A percentile compares a stretch with the other conserved stretches of the same genome.
These are phyloP conservation scores for Xylota sylvarum DNA, from an alignment of 2,888 invertebrate genomes.

Conservation along the genomic window DNA sequence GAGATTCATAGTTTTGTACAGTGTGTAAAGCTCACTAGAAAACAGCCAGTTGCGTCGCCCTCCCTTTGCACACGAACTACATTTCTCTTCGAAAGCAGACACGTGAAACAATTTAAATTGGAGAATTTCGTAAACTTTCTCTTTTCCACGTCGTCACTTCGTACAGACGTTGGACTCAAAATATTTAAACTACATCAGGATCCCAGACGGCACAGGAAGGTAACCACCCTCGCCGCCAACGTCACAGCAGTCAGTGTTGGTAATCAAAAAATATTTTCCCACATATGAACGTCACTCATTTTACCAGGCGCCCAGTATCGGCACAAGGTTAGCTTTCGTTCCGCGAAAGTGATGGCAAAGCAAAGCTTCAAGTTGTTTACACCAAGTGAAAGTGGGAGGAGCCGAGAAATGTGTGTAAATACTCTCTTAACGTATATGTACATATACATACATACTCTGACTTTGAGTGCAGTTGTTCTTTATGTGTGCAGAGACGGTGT, in stretches of 20 bases:
- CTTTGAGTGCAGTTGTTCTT: conserved; percentile 20
- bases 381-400: not conserved
- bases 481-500: not conserved
- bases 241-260: not conserved
- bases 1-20: conserved; percentile 70
- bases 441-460: not conserved
- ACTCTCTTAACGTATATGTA: not conserved
- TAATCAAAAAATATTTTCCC: conserved; percentile 32
- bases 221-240: conserved; percentile 1
- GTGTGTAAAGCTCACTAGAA: conserved; percentile 51
- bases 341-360: not conserved
- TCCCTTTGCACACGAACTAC: not conserved
- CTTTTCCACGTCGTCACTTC: conserved; percentile 18
- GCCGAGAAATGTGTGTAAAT: not conserved
- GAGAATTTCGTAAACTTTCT: conserved; percentile 36
- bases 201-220: conserved; percentile 5
- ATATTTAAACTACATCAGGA: conserved; percentile 44
- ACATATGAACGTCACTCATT: conserved; percentile 65
- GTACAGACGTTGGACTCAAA: conserved; percentile 18
- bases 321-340: not conserved
- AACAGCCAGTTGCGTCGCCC: not conserved
- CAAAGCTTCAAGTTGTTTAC: not conserved
- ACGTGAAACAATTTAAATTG: conserved; percentile 12
- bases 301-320: conserved; percentile 27
- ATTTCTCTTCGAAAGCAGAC: conserved; percentile 37